phyloP scores from a whole-genome alignment of 2,888 invertebrate species.

The Xanthia icteritia region DNA sequence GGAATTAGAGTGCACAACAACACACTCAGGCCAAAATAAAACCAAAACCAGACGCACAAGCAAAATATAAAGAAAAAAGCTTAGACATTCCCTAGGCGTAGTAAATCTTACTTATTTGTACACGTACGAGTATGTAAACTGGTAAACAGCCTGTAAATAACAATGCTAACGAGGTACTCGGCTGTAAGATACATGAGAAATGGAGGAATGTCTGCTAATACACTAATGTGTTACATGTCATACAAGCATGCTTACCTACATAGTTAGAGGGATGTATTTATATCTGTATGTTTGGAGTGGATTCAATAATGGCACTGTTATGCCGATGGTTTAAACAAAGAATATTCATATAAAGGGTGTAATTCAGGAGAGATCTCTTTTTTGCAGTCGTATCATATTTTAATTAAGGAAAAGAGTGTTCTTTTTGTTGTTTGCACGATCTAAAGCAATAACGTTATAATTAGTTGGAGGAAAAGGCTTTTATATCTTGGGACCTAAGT shows the following conservation, averaged over 20 bases:
- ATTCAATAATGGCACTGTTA: neutral
- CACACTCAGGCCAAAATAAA: neutral
- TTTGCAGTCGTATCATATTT: neutral
- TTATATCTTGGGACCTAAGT: neutral
- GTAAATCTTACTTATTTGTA: constrained; percentile 61
- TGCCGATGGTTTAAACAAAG: neutral
- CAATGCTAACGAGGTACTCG: constrained; percentile 54
- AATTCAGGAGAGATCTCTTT: constrained; percentile 6
- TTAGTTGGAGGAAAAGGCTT: rapidly evolving
- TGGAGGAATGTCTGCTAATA: constrained; percentile 46
- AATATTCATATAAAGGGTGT: neutral
- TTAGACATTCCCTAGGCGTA: constrained; percentile 26
- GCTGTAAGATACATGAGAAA: constrained; percentile 50
- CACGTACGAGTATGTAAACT: constrained; percentile 56
- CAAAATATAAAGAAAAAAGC: constrained; percentile 21
- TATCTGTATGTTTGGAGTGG: neutral
- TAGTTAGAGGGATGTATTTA: constrained; percentile 4
- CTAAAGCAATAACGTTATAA: neutral
- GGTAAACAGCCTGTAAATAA: constrained; percentile 59
- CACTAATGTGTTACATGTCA: constrained; percentile 55
- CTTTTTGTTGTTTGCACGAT: neutral
- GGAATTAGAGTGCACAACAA: neutral
- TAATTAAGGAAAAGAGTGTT: no score
- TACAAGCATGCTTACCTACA: constrained; percentile 17
- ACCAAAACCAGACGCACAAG: neutral